phyloP scores from a whole-genome alignment of 2,113 vertebrate species.

The Dascyllus trimaculatus region DNA sequence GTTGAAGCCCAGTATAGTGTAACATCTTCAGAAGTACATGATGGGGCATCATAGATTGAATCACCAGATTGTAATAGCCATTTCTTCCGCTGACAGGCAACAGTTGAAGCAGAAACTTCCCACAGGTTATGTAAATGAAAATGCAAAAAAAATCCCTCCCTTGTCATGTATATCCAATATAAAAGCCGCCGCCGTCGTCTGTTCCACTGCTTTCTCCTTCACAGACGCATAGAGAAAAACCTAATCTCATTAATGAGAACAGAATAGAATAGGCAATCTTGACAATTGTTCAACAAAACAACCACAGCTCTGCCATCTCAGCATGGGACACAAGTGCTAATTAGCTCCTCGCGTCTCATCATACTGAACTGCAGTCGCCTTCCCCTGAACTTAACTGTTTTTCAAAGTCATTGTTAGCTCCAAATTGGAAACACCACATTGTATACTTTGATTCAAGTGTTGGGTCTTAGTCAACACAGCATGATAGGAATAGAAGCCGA shows the following conservation, averaged over 20 bases:
- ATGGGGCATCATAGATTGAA: constrained; percentile 47
- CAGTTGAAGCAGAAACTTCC: constrained; percentile 55
- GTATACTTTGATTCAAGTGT: constrained; percentile 54
- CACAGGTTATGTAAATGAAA: constrained; percentile 54
- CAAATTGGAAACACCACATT: constrained; percentile 44
- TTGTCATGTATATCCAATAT: constrained; percentile 48
- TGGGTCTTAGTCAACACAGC: constrained; percentile 56
- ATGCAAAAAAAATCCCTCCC: constrained; percentile 28
- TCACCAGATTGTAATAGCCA: constrained; percentile 56
- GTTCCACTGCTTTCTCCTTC: constrained; percentile 46
- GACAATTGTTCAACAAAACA: constrained; percentile 71
- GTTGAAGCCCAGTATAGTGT: constrained; percentile 36
- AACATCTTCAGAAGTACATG: constrained; percentile 39
- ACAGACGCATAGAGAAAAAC: constrained; percentile 47
- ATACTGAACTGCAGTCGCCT: constrained; percentile 40
- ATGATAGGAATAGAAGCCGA: constrained; percentile 37
- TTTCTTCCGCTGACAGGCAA: constrained; percentile 54
- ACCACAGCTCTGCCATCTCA: constrained; percentile 45
- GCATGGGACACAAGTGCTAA: constrained; percentile 64
- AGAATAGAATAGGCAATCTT: constrained; percentile 62
- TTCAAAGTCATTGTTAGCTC: constrained; percentile 68
- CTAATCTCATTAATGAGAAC: constrained; percentile 69
- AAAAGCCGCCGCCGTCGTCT: constrained; percentile 34
- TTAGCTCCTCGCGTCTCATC: constrained; percentile 67
- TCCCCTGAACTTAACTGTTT: constrained; percentile 55